A percentile compares a stretch with the other conserved stretches of the same genome.
These are phyloP conservation scores for Lasioglossum albipes DNA, from an alignment of 1,140 invertebrate species.

Conservation along the genomic window DNA sequence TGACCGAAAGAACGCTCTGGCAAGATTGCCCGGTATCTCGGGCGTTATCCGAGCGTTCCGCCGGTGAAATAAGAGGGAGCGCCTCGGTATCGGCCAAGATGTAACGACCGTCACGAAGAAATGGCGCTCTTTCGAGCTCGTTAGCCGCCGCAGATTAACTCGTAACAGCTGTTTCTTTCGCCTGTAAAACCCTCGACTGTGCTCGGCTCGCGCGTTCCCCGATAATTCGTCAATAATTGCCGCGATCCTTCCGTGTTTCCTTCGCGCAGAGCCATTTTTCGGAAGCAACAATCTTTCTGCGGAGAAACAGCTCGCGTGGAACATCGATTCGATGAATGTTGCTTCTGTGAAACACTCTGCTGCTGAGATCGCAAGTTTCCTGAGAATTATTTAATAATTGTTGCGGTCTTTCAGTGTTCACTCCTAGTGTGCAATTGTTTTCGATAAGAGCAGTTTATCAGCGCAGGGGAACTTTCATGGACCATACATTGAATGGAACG, in stretches of 20 bases:
- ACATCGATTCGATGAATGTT: too few relatives aligned
- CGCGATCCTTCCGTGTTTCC: constrained; percentile 1
- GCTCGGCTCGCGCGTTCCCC: neutral
- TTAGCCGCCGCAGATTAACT: constrained; percentile 71
- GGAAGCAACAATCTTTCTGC: neutral
- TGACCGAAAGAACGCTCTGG: neutral
- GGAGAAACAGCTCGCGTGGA: too few relatives aligned
- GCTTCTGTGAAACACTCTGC: too few relatives aligned
- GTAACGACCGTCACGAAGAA: constrained; percentile 69
- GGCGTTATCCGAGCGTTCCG: neutral
- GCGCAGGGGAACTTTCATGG: too few relatives aligned
- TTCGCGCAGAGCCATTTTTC: neutral
- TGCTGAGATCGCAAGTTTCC: too few relatives aligned
- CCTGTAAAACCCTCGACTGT: constrained; percentile 26
- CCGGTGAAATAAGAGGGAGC: constrained; percentile 7
- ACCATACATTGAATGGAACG: too few relatives aligned
- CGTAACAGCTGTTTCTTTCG: constrained; percentile 53
- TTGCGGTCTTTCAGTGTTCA: too few relatives aligned
- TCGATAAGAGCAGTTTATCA: too few relatives aligned
- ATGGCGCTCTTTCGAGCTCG: constrained; percentile 67
- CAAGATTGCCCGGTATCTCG: neutral
- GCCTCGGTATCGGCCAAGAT: neutral
- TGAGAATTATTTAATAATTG: too few relatives aligned
- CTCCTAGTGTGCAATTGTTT: too few relatives aligned
- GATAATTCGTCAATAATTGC: constrained; percentile 55